phyloP scores from a whole-genome alignment of 30 jellyfish, hydroid and myxozoan species.

The Chironex yamaguchii region DNA sequence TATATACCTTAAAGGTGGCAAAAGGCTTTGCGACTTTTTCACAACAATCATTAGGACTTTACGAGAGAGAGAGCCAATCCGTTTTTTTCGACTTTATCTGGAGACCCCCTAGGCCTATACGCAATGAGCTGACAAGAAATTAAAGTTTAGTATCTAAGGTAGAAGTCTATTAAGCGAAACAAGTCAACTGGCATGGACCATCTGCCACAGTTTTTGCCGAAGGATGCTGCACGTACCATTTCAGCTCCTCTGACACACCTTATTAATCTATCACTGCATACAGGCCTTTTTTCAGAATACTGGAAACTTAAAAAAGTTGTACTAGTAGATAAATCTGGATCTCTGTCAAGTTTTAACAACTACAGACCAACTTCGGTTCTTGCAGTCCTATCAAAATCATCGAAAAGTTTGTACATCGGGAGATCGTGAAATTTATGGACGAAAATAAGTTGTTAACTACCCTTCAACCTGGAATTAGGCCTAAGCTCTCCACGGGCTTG shows the following conservation, averaged over 20 bases:
- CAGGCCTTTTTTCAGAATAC: background rate
- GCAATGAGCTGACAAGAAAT: slow-evolving; percentile 57
- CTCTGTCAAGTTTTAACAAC: slow-evolving; percentile 22
- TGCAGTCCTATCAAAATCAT: background rate
- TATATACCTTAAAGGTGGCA: too few relatives aligned
- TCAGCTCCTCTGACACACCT: too few relatives aligned
- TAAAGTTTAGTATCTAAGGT: slow-evolving; percentile 49
- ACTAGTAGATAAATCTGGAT: background rate
- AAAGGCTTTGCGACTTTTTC: too few relatives aligned
- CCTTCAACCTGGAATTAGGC: too few relatives aligned
- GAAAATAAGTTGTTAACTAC: slow-evolving; percentile 12
- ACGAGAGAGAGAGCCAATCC: slow-evolving; percentile 52
- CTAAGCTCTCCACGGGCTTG: too few relatives aligned
- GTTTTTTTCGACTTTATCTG: slow-evolving; percentile 26
- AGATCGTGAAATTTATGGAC: background rate
- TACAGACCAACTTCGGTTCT: slow-evolving; percentile 48
- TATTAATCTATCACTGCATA: background rate
- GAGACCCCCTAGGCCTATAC: slow-evolving; percentile 67
- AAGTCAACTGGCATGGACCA: slow-evolving; percentile 66
- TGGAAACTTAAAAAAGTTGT: background rate
- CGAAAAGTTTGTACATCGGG: slow-evolving; percentile 3
- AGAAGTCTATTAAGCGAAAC: slow-evolving; percentile 57
- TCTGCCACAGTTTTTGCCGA: slow-evolving; percentile 59
- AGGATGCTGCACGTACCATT: slow-evolving; percentile 65
- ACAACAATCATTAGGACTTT: slow-evolving; percentile 15